A percentile compares a stretch with the other conserved stretches of the same genome.
These are phyloP conservation scores for Meandrusa payeni DNA, from an alignment of 2,888 invertebrate genomes.

Conservation along the genomic window DNA sequence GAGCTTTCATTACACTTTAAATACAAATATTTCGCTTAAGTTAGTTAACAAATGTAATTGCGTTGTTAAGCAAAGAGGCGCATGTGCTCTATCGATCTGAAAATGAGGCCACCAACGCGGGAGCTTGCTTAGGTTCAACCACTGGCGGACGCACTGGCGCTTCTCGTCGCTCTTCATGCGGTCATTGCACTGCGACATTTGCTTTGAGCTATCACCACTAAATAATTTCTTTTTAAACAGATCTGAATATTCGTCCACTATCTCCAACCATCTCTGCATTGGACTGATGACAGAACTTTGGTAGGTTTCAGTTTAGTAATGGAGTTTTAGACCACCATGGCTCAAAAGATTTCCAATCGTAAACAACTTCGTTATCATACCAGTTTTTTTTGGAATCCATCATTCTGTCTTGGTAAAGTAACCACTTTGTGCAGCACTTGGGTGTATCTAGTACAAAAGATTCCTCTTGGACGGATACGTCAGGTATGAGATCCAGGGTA, in stretches of 20 bases:
- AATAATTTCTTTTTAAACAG: constrained; percentile 27
- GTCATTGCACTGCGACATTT: constrained; percentile 23
- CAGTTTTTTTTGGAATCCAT: constrained; percentile 34
- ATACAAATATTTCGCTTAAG: constrained; percentile 17
- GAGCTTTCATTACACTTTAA: constrained; percentile 16
- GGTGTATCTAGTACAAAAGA: constrained; percentile 30
- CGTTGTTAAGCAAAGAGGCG: no score
- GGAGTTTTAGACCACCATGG: constrained; percentile 54
- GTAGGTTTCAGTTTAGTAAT: constrained; percentile 57
- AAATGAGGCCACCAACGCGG: constrained; percentile 45
- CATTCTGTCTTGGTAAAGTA: constrained; percentile 38
- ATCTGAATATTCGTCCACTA: constrained; percentile 48
- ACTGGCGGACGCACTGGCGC: constrained; percentile 41
- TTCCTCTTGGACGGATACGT: constrained; percentile 32
- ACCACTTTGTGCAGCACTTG: constrained; percentile 56
- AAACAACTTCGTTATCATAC: constrained; percentile 38
- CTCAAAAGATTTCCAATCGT: constrained; percentile 47
- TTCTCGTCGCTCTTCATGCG: constrained; percentile 20
- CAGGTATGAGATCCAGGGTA: constrained; percentile 33
- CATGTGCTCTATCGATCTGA: constrained; percentile 60
- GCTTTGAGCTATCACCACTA: constrained; percentile 6
- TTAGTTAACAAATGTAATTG: neutral
- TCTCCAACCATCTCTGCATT: constrained; percentile 63
- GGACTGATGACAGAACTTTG: constrained; percentile 59
- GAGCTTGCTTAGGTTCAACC: constrained; percentile 55